These are phyloP conservation scores for Lophochroa leadbeateri DNA, from an alignment of 2,113 vertebrate genomes.

Conservation along the genomic window DNA sequence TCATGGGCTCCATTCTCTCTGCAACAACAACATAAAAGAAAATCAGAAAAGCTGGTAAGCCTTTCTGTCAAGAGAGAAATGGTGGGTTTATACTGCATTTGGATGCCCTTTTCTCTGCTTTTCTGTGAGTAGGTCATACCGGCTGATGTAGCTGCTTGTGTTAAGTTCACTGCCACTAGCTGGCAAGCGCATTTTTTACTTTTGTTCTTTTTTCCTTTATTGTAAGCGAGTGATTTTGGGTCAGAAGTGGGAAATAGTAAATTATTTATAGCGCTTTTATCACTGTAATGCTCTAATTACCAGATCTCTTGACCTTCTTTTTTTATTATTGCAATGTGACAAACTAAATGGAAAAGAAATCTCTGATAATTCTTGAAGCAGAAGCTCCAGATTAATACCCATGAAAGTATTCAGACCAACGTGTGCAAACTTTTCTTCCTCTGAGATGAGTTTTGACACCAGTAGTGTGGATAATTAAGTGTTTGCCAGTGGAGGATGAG, in stretches of 20 bases:
- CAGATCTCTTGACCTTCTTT: not conserved
- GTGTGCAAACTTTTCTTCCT: not conserved
- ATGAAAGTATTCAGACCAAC: not conserved
- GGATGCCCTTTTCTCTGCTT: slow-evolving; percentile 5
- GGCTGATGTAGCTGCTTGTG: not conserved
- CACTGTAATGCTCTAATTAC: not conserved
- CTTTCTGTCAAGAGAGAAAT: not conserved
- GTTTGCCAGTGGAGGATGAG: not conserved
- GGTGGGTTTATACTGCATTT: not conserved
- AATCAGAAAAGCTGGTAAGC: not conserved
- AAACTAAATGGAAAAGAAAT: not conserved
- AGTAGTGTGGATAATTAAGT: not conserved
- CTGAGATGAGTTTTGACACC: not conserved
- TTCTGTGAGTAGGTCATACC: not conserved
- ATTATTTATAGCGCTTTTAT: not conserved
- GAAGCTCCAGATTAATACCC: not conserved
- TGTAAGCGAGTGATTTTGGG: not conserved
- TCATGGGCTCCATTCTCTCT: not conserved
- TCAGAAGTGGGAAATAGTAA: not conserved
- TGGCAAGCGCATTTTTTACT: not conserved
- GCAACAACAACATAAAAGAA: not conserved
- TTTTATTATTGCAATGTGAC: not conserved
- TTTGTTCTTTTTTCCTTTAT: not conserved
- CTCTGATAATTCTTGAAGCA: not conserved
- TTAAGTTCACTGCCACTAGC: not conserved